Evolutionary conservation across 2,797 vertebrate species (phyloP).

Genomic region (Channallabes apus): DNA sequence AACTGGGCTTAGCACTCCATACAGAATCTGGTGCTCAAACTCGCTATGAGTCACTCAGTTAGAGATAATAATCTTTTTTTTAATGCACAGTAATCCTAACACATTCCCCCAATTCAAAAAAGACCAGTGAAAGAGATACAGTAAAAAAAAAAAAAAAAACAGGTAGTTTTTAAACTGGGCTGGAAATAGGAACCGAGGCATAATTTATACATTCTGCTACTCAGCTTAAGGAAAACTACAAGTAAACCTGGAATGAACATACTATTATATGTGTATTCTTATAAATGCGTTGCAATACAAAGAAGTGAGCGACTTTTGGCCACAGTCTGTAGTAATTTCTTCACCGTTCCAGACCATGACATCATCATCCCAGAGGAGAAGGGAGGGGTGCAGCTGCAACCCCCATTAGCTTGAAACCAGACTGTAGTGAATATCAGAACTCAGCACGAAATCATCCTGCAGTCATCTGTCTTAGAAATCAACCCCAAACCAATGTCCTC

Average conservation of each 20-base stretch:
- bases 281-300: conserved; percentile 25
- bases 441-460: conserved; percentile 35
- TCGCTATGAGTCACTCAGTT: conserved; percentile 27
- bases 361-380: conserved; percentile 65
- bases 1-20: conserved; percentile 27
- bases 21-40: conserved; percentile 42
- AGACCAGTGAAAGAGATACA: not conserved
- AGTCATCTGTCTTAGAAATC: conserved; percentile 11
- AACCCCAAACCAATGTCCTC: not conserved
- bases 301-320: conserved; percentile 53
- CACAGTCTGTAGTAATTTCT: conserved; percentile 63
- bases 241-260: not conserved
- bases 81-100: not conserved
- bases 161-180: not conserved
- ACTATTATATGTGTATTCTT: not conserved
- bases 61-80: conserved; percentile 10
- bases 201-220: not conserved
- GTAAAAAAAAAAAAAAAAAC: not conserved
- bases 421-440: conserved; percentile 46
- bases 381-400: conserved; percentile 49
- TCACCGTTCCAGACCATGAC: conserved; percentile 67
- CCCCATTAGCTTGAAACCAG: conserved; percentile 49
- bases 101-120: conserved; percentile 7
- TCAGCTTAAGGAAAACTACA: not conserved
- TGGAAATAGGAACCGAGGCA: not conserved